Percentiles rank a stretch among this genome's conserved stretches.
Conservation (phyloP, 2,113 vertebrate genomes). For the Mirza zaza region DNA sequence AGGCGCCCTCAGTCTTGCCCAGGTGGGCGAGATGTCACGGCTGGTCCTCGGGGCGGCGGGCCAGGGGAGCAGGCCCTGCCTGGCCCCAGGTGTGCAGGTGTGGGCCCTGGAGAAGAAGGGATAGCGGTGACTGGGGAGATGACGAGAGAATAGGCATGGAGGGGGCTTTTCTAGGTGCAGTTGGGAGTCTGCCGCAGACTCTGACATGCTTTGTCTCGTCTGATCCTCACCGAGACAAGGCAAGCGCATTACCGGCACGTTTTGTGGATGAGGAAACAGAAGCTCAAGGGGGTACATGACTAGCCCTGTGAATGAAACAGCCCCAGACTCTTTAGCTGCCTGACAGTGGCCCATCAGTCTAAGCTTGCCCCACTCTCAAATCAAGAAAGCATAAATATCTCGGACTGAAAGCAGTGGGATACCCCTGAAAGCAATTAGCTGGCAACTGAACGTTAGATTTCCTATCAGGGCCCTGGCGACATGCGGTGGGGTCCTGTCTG, state of each 20-base stretch:
- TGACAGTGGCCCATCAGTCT: neutral
- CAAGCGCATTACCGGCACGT: neutral
- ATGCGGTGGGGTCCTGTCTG: accelerated
- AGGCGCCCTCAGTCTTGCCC: neutral
- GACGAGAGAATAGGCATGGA: neutral
- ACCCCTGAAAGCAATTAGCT: neutral
- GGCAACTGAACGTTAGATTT: neutral
- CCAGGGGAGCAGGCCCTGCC: neutral
- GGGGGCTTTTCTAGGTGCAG: accelerated
- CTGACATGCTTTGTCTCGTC: neutral
- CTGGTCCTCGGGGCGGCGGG: too few species aligned
- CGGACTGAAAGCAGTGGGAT: neutral
- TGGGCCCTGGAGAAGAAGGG: neutral
- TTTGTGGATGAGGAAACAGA: neutral
- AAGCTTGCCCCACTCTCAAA: neutral
- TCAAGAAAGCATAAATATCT: neutral
- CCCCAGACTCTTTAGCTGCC: neutral
- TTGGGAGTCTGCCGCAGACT: too few species aligned
- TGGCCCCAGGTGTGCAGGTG: too few species aligned
- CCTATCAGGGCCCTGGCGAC: neutral
- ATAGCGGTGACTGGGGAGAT: neutral
- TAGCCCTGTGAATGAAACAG: neutral
- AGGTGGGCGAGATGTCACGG: neutral
- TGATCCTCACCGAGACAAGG: neutral
- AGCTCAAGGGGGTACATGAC: too few species aligned